A percentile compares a stretch with the other conserved stretches of the same genome.
phyloP scores from a whole-genome alignment of 1,140 invertebrate genomes.

The Drosophila carrolli region DNA sequence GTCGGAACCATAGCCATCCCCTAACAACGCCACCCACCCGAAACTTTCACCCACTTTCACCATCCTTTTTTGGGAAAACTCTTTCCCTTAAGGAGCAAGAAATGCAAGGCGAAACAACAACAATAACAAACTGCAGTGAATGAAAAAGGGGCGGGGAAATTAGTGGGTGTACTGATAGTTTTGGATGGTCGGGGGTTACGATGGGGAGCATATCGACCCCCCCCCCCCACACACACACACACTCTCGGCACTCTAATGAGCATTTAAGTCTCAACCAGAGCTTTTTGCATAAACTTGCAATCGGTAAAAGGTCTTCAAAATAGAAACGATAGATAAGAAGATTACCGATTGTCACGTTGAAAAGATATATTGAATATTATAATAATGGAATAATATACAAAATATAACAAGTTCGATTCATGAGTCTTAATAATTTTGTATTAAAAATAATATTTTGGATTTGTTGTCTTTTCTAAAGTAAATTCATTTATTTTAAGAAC shows the following conservation, averaged over 20 bases:
- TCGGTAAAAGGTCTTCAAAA: conserved; percentile 8
- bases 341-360: conserved; percentile 7
- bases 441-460: too few species aligned
- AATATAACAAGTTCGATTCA: background rate
- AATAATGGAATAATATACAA: too few species aligned
- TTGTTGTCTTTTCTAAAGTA: too few species aligned
- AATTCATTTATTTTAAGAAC: too few species aligned
- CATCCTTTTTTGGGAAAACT: conserved; percentile 1
- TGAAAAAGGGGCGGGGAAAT: background rate
- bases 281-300: conserved; percentile 32
- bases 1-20: conserved; percentile 24
- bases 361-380: too few species aligned
- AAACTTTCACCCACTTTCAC: background rate
- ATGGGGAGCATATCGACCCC: background rate
- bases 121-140: conserved; percentile 44
- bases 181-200: background rate
- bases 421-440: too few species aligned
- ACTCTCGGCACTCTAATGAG: conserved; percentile 55
- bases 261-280: conserved; percentile 51
- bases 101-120: conserved; percentile 26
- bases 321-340: background rate
- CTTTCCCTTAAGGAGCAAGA: conserved; percentile 2
- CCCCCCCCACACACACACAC: background rate
- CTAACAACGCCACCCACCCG: background rate
- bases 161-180: conserved; percentile 4